Percentiles rank a stretch among this genome's conserved stretches.
Conservation (phyloP, 23 tunicate genomes). For the Halocynthia roretzi region DNA sequence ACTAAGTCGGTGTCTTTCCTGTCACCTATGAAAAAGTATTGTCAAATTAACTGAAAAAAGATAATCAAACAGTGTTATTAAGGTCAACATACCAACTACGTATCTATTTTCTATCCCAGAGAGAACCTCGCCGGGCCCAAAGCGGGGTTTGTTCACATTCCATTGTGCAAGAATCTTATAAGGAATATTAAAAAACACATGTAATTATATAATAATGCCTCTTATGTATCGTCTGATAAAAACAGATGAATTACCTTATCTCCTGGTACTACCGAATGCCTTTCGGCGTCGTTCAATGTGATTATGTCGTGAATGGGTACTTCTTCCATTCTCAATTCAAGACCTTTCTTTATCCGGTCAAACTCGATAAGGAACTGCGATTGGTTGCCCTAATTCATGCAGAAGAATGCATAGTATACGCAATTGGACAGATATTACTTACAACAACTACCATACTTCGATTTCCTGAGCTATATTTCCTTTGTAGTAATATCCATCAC, state of each 20-base stretch:
- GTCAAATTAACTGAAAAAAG: too few relatives aligned
- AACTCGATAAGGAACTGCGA: conserved; percentile 76
- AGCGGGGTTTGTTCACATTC: conserved; percentile 55
- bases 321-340: conserved; percentile 88
- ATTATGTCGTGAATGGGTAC: conserved; percentile 90
- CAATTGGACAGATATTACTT: background rate
- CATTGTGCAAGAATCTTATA: conserved; percentile 85
- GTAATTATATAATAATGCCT: background rate
- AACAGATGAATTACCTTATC: conserved; percentile 45
- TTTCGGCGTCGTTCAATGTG: conserved; percentile 79
- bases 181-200: too few relatives aligned
- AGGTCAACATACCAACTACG: conserved; percentile 41
- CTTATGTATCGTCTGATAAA: background rate
- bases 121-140: conserved; percentile 87
- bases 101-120: conserved; percentile 77
- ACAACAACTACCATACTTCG: conserved; percentile 19
- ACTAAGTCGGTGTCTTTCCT: conserved; percentile 53
- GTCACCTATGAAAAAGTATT: conserved; percentile 40
- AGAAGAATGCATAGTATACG: background rate
- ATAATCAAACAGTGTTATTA: too few relatives aligned
- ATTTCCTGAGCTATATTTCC: conserved; percentile 87
- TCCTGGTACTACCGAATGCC: conserved; percentile 90
- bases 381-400: conserved; percentile 43
- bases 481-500: conserved; percentile 70
- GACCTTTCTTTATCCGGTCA: conserved; percentile 72